Percentiles rank a stretch among this genome's conserved stretches.
These are phyloP conservation scores for Probosciger aterrimus DNA, from an alignment of 2,113 vertebrate genomes.

Conservation along the genomic window DNA sequence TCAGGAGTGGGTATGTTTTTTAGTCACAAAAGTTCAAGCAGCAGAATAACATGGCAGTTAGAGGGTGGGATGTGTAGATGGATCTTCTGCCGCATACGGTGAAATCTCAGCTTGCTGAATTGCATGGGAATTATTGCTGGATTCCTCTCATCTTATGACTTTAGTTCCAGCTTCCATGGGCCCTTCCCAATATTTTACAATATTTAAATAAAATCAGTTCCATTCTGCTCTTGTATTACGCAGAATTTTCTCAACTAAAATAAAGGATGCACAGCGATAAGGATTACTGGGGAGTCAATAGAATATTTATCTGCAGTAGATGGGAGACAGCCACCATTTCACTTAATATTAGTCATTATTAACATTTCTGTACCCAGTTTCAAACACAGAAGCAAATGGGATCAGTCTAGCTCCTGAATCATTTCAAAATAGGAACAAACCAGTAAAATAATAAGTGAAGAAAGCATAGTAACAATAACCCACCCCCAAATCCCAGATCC, in stretches of 20 bases:
- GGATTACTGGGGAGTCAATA: not conserved
- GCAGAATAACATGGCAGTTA: too few species aligned
- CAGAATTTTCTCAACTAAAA: not conserved
- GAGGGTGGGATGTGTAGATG: not conserved
- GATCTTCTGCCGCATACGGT: not conserved
- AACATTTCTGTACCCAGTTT: not conserved
- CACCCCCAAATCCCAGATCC: not conserved
- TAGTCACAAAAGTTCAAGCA: not conserved
- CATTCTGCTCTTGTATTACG: not conserved
- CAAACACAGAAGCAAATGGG: not conserved
- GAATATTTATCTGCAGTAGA: not conserved
- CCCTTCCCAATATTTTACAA: not conserved
- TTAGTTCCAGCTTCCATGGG: not conserved
- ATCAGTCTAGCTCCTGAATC: not conserved
- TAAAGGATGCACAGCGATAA: not conserved
- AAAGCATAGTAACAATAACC: not conserved
- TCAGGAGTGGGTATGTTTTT: not conserved
- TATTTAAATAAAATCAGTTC: not conserved
- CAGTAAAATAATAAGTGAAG: not conserved
- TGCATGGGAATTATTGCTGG: not conserved
- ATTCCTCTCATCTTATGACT: not conserved
- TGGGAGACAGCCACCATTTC: not conserved
- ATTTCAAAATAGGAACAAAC: not conserved
- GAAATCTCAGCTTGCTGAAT: rapidly evolving
- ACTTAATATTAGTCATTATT: not conserved